These are phyloP conservation scores for Caenorhabditis becei DNA, from an alignment of 2,888 invertebrate genomes.

Conservation along the genomic window DNA sequence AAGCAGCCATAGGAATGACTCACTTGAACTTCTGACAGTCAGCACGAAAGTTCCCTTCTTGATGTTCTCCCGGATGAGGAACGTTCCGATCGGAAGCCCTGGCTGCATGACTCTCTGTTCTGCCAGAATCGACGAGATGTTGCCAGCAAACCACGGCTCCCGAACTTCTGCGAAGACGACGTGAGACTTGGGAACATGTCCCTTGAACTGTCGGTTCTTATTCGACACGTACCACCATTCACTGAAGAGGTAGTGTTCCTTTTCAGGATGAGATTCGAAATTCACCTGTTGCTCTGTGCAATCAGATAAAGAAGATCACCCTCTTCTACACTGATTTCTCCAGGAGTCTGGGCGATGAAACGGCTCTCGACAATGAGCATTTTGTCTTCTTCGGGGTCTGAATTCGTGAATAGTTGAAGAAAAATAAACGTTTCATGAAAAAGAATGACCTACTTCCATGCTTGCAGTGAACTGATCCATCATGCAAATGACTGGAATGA, in stretches of 20 bases:
- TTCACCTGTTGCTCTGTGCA: slow-evolving; percentile 32
- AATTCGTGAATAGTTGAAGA: too few relatives aligned
- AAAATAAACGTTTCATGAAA: too few relatives aligned
- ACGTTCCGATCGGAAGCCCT: slow-evolving; percentile 56
- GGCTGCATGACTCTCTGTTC: slow-evolving; percentile 60
- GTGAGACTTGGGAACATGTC: slow-evolving; percentile 51
- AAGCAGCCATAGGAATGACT: not conserved
- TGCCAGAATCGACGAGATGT: slow-evolving; percentile 51
- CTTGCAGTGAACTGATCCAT: slow-evolving; percentile 34
- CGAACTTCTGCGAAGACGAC: slow-evolving; percentile 46
- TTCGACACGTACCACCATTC: slow-evolving; percentile 61
- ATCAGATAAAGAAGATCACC: slow-evolving; percentile 59
- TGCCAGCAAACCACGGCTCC: slow-evolving; percentile 60
- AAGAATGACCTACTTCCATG: slow-evolving; percentile 19
- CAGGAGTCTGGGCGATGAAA: slow-evolving; percentile 40
- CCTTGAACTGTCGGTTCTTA: slow-evolving; percentile 28
- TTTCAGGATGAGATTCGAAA: not conserved
- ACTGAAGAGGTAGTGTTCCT: too few relatives aligned
- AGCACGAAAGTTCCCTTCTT: slow-evolving; percentile 46
- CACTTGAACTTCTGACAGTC: slow-evolving; percentile 39
- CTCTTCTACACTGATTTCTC: slow-evolving; percentile 56
- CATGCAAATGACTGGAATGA: slow-evolving; percentile 15
- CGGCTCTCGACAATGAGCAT: slow-evolving; percentile 44
- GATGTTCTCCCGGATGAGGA: slow-evolving; percentile 55
- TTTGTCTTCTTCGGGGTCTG: slow-evolving; percentile 46